phyloP scores from a whole-genome alignment of 2,888 invertebrate genomes.

The Rhingia rostrata region DNA sequence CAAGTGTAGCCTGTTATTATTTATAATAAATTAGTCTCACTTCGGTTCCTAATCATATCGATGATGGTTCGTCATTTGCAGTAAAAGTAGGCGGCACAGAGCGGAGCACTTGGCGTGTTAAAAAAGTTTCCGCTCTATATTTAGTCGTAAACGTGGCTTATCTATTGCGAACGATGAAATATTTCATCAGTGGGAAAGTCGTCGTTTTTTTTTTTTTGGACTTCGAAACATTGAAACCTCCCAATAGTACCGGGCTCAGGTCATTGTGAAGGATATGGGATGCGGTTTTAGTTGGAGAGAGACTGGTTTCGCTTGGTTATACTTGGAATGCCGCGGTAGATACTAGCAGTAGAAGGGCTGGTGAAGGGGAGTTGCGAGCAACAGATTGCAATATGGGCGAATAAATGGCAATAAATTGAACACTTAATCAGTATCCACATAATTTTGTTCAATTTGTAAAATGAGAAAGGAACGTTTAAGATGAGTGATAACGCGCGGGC shows the following conservation, averaged over 20 bases:
- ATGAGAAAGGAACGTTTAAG: slow-evolving; percentile 83
- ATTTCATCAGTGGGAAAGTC: slow-evolving; percentile 56
- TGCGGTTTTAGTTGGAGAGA: slow-evolving; percentile 6
- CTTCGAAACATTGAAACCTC: slow-evolving; percentile 42
- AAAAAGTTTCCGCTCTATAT: slow-evolving; percentile 62
- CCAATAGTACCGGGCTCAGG: slow-evolving; percentile 60
- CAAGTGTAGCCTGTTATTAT: slow-evolving; percentile 63
- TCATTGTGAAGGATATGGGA: slow-evolving; percentile 62
- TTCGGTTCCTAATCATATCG: slow-evolving; percentile 70
- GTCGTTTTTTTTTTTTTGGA: background rate
- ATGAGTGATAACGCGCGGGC: slow-evolving; percentile 79
- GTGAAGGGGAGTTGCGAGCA: slow-evolving; percentile 7
- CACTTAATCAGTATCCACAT: slow-evolving; percentile 84
- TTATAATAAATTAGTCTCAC: slow-evolving; percentile 73
- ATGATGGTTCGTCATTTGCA: slow-evolving; percentile 72
- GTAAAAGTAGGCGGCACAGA: slow-evolving; percentile 22
- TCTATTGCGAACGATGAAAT: slow-evolving; percentile 70
- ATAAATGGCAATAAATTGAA: slow-evolving; percentile 77
- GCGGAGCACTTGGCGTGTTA: slow-evolving; percentile 31
- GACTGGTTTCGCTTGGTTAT: slow-evolving; percentile 9
- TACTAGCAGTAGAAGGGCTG: background rate
- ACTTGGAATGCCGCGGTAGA: slow-evolving; percentile 60
- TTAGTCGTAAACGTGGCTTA: slow-evolving; percentile 73
- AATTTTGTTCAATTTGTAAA: slow-evolving; percentile 84
- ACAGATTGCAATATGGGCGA: slow-evolving; percentile 71